phyloP scores from a whole-genome alignment of 2,888 invertebrate genomes.

The Poecilus cupreus region DNA sequence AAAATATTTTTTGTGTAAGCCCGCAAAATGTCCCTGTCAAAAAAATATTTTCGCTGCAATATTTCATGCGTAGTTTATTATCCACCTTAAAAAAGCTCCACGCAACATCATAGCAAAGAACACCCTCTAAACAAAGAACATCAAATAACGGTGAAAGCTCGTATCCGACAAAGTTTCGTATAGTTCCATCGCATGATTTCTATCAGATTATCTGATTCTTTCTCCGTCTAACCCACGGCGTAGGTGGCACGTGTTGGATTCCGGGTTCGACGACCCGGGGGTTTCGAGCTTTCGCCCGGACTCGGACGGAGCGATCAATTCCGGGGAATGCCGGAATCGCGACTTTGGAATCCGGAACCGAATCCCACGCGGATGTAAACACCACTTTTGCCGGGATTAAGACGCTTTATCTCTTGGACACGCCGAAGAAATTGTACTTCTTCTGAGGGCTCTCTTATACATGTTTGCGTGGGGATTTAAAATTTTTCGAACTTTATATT shows the following conservation, averaged over 20 bases:
- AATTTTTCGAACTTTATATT: no score
- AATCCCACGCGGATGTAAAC: slow-evolving; percentile 49
- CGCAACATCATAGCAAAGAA: slow-evolving; percentile 1
- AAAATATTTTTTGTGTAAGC: no score
- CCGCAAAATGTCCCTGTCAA: no score
- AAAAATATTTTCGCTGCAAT: no score
- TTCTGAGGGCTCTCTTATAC: no score
- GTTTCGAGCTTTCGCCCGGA: slow-evolving; percentile 37
- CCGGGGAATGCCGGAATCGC: slow-evolving; percentile 6
- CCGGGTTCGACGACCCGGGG: slow-evolving; percentile 17
- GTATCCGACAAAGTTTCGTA: slow-evolving; percentile 6
- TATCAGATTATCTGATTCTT: background rate
- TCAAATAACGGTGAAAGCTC: slow-evolving; percentile 15
- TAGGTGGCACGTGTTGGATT: slow-evolving; percentile 30
- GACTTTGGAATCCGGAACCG: slow-evolving; percentile 34
- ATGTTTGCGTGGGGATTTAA: no score
- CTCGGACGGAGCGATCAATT: slow-evolving; percentile 19
- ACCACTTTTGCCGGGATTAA: slow-evolving; percentile 31
- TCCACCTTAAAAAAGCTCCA: background rate
- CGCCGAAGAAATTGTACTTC: background rate
- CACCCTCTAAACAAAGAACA: slow-evolving; percentile 16
- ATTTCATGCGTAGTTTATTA: no score
- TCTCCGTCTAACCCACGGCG: slow-evolving; percentile 18
- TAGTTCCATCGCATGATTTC: slow-evolving; percentile 42
- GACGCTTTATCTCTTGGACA: slow-evolving; percentile 24